Evolutionary conservation across 2,113 vertebrate species (phyloP).

Genomic region (Cranoglanis bouderius): DNA sequence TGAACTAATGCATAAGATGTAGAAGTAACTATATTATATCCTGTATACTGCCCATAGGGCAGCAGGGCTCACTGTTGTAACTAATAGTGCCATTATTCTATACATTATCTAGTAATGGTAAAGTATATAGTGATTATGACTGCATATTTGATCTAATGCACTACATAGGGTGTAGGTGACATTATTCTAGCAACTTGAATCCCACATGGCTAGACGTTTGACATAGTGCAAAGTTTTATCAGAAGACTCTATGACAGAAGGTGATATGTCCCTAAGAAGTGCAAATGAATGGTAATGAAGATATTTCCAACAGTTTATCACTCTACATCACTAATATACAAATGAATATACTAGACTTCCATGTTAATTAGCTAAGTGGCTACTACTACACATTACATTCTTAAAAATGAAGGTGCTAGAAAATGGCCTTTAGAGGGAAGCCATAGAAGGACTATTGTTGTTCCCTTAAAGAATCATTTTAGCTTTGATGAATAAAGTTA

Average conservation of each 20-base stretch:
- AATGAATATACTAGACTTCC: neutral
- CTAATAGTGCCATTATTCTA: neutral
- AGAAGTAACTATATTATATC: neutral
- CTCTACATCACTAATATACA: neutral
- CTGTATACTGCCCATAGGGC: neutral
- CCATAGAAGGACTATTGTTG: neutral
- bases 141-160: neutral
- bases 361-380: neutral
- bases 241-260: neutral
- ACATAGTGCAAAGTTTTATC: neutral
- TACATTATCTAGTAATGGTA: neutral
- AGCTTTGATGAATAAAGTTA: no score
- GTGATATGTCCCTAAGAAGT: conserved; percentile 50
- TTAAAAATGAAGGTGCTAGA: neutral
- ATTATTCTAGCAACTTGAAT: neutral
- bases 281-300: conserved; percentile 34
- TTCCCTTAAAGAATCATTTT: neutral
- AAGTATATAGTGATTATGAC: neutral
- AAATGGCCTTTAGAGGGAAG: neutral
- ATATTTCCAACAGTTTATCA: neutral
- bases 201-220: neutral
- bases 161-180: neutral
- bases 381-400: neutral
- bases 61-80: neutral
- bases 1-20: neutral